A percentile compares a stretch with the other conserved stretches of the same genome.
phyloP scores from a whole-genome alignment of 2,888 invertebrate species.

The Tyria jacobaeae region DNA sequence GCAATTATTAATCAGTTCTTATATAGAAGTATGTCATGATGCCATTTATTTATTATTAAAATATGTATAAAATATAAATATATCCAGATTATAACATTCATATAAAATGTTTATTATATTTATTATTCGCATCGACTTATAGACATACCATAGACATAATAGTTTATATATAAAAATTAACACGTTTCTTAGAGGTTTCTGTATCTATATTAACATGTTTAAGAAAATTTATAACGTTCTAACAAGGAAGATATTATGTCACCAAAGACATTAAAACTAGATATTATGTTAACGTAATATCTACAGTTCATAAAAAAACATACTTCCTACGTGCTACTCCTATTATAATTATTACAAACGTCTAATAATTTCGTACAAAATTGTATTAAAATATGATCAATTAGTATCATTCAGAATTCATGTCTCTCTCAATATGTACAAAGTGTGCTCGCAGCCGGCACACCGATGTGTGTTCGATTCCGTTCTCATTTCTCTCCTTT shows the following conservation, averaged over 20 bases:
- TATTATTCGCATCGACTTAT: slow-evolving; percentile 42
- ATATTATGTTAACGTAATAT: slow-evolving; percentile 55
- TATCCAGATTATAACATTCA: slow-evolving; percentile 69
- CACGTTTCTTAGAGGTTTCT: slow-evolving; percentile 20
- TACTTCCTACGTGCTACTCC: slow-evolving; percentile 66
- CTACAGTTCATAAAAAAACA: slow-evolving; percentile 67
- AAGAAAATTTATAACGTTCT: slow-evolving; percentile 60
- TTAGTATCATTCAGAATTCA: slow-evolving; percentile 81
- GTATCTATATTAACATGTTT: slow-evolving; percentile 49
- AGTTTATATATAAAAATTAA: slow-evolving; percentile 25
- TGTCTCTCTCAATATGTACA: slow-evolving; percentile 67
- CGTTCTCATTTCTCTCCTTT: no score
- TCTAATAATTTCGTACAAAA: slow-evolving; percentile 74
- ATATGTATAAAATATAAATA: slow-evolving; percentile 69
- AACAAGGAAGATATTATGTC: slow-evolving; percentile 61
- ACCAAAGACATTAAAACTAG: slow-evolving; percentile 56
- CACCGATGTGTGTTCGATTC: no score
- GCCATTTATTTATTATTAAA: slow-evolving; percentile 65
- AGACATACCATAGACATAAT: slow-evolving; percentile 18
- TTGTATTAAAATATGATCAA: slow-evolving; percentile 74
- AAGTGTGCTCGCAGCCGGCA: slow-evolving; percentile 42
- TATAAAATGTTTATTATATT: slow-evolving; percentile 56
- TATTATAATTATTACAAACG: slow-evolving; percentile 67
- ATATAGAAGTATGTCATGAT: slow-evolving; percentile 71
- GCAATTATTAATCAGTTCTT: slow-evolving; percentile 71